Conservation (phyloP, 2,888 invertebrate genomes). For the Aspidiotus destructor region DNA sequence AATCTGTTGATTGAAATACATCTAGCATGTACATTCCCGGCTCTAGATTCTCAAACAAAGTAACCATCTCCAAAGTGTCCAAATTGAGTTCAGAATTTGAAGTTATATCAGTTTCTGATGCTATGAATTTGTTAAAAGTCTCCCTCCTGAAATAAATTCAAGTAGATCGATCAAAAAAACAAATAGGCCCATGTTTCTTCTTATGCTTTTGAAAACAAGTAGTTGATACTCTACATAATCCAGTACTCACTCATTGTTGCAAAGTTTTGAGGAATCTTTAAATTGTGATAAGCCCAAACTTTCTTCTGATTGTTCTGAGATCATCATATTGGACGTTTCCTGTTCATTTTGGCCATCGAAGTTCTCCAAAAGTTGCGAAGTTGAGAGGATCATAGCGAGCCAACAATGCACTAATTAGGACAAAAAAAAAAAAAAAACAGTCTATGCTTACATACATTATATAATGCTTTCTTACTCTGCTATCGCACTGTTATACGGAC, state of each 20-base stretch:
- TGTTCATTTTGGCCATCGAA: constrained; percentile 5
- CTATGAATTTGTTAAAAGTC: constrained; percentile 8
- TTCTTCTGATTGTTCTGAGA: no score
- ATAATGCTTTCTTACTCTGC: no score
- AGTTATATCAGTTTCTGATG: neutral
- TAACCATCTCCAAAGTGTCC: constrained; percentile 17
- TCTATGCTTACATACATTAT: no score
- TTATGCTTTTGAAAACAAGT: no score
- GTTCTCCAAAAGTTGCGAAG: constrained; percentile 14
- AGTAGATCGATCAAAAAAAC: no score
- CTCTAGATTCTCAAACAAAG: constrained; percentile 18
- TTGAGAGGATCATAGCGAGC: constrained; percentile 19
- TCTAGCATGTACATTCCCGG: constrained; percentile 24
- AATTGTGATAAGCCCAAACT: neutral
- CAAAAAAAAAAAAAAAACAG: neutral
- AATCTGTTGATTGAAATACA: constrained; percentile 17
- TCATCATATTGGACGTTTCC: neutral
- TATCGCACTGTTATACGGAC: no score
- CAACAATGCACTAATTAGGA: neutral
- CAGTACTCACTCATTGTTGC: constrained; percentile 22
- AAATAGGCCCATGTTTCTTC: no score
- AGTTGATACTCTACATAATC: no score
- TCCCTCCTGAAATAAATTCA: no score
- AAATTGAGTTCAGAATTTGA: neutral
- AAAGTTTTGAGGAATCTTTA: constrained; percentile 20